These are phyloP conservation scores for Equus przewalskii DNA, from an alignment of 2,113 vertebrate genomes.

Conservation along the genomic window DNA sequence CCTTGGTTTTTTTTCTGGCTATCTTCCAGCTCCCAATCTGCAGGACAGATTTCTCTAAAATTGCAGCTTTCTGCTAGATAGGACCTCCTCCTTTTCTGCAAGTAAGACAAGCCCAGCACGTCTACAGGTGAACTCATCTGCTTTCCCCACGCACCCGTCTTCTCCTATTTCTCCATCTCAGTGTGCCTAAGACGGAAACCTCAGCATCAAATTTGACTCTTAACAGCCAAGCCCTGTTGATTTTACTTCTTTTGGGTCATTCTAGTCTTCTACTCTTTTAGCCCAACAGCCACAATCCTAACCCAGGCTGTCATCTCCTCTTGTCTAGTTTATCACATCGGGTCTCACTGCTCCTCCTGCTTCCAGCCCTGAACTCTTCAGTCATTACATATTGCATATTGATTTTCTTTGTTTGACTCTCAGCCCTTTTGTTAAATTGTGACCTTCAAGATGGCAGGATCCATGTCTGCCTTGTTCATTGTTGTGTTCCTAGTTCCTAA, in stretches of 20 bases:
- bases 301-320: not conserved
- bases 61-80: not conserved
- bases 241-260: not conserved
- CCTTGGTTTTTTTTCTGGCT: not conserved
- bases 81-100: not conserved
- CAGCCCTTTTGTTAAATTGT: not conserved
- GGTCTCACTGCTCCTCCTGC: too few species aligned
- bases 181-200: not conserved
- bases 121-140: not conserved
- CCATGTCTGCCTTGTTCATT: not conserved
- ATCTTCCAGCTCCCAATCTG: not conserved
- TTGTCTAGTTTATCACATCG: not conserved
- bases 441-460: not conserved
- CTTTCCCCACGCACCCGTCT: not conserved
- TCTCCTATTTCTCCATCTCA: not conserved
- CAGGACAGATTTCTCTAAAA: not conserved
- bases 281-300: not conserved
- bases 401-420: not conserved
- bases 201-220: not conserved
- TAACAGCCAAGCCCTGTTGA: not conserved
- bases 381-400: not conserved
- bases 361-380: not conserved
- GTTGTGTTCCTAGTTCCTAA: not conserved
- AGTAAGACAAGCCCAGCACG: not conserved
- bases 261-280: not conserved